These are phyloP conservation scores for Megalonaias nervosa DNA, from an alignment of 1,140 invertebrate species.

Conservation along the genomic window DNA sequence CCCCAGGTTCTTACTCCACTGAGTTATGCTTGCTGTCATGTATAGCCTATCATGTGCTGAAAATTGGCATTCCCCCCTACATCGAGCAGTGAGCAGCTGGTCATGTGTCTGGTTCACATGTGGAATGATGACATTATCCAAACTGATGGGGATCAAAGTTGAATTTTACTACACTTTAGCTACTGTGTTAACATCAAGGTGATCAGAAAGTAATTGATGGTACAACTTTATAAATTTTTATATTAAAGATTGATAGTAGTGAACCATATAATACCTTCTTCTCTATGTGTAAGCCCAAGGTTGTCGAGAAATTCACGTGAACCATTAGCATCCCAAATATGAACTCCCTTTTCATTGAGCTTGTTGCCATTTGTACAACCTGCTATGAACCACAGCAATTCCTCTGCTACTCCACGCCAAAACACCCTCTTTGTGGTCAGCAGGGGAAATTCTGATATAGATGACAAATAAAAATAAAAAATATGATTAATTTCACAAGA, in stretches of 20 bases:
- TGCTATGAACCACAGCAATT: constrained; percentile 90
- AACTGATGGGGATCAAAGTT: too few relatives aligned
- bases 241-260: not conserved
- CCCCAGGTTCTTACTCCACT: too few relatives aligned
- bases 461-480: not conserved
- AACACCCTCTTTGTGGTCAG: constrained; percentile 98
- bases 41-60: too few relatives aligned
- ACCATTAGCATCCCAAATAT: constrained; percentile 99
- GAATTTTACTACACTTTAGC: not conserved
- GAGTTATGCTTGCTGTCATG: too few relatives aligned
- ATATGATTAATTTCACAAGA: too few relatives aligned
- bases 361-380: constrained; percentile 95
- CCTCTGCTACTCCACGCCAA: constrained; percentile 93
- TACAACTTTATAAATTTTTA: not conserved
- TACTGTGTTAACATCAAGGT: not conserved
- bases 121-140: too few relatives aligned
- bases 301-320: constrained; percentile 91
- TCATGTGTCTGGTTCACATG: too few relatives aligned
- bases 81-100: too few relatives aligned
- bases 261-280: constrained; percentile 80
- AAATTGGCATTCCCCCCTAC: too few relatives aligned
- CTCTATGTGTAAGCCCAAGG: constrained; percentile 87
- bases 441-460: constrained; percentile 81
- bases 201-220: too few relatives aligned
- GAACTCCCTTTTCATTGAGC: constrained; percentile 87